Percentiles rank a stretch among this genome's conserved stretches.
phyloP scores from a whole-genome alignment of 2,797 vertebrate genomes.

The Thaleichthys pacificus region DNA sequence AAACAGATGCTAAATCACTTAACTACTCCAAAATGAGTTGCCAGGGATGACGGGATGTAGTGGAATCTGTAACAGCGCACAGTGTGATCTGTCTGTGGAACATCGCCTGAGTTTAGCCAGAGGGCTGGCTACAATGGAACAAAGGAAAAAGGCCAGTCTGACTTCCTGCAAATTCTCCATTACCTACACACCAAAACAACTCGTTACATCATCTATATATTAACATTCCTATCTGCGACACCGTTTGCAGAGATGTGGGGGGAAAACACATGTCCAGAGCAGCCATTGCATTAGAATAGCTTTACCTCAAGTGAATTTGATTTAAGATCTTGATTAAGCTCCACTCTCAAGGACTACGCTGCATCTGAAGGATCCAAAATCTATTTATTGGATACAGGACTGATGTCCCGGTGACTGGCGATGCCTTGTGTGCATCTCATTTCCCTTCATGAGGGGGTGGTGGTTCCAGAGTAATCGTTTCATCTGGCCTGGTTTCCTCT shows the following conservation, averaged over 20 bases:
- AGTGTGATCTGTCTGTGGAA: conserved; percentile 2
- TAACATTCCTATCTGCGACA: conserved; percentile 23
- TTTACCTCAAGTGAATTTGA: conserved; percentile 34
- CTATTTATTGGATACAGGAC: conserved; percentile 59
- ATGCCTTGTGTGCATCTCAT: conserved; percentile 55
- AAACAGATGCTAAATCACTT: conserved; percentile 75
- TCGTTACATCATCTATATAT: conserved; percentile 4
- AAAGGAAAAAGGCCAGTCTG: conserved; percentile 7
- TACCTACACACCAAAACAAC: conserved; percentile 15
- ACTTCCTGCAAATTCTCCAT: conserved; percentile 15
- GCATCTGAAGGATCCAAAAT: conserved; percentile 50
- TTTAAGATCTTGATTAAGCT: conserved; percentile 31
- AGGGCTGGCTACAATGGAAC: background rate
- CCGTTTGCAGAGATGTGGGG: conserved; percentile 15
- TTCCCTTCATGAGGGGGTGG: conserved; percentile 36
- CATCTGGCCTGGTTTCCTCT: conserved; percentile 64
- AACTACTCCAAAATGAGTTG: conserved; percentile 70
- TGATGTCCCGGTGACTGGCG: conserved; percentile 44
- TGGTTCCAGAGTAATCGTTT: conserved; percentile 56
- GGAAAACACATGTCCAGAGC: conserved; percentile 24
- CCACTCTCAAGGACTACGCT: conserved; percentile 35
- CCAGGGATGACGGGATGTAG: conserved; percentile 50
- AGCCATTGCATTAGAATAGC: conserved; percentile 28
- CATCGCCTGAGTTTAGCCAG: background rate
- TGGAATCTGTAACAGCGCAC: conserved; percentile 26